phyloP scores from a whole-genome alignment of 2,113 vertebrate genomes.

The Myiagra hebetior region DNA sequence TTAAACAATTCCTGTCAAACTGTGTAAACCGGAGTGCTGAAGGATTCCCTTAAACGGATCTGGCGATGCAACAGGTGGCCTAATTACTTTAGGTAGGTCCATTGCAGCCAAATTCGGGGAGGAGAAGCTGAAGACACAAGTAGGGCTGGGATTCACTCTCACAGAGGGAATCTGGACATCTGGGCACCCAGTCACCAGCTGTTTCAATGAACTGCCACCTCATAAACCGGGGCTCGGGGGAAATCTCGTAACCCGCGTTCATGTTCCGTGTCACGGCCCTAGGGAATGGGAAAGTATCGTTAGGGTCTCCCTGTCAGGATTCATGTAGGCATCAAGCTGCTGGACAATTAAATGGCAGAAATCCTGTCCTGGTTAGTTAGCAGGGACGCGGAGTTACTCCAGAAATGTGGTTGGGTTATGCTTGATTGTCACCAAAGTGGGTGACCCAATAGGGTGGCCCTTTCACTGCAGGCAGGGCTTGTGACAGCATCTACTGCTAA shows the following conservation, averaged over 20 bases:
- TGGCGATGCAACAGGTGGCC: conserved; percentile 12
- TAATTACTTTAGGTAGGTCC: conserved; percentile 27
- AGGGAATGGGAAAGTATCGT: not conserved
- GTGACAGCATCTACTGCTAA: not conserved
- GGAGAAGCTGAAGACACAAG: not conserved
- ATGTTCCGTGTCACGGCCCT: rapidly evolving
- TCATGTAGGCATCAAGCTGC: not conserved
- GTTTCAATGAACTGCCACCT: not conserved
- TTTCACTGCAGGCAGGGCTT: not conserved
- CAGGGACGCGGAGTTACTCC: not conserved
- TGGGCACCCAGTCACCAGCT: not conserved
- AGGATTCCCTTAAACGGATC: not conserved
- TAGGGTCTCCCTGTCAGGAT: not conserved
- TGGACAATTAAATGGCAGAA: not conserved
- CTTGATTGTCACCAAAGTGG: not conserved
- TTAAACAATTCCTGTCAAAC: conserved; percentile 40
- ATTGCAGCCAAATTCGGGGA: not conserved
- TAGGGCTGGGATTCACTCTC: not conserved
- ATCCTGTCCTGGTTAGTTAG: not conserved
- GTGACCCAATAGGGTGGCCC: not conserved
- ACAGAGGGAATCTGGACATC: not conserved
- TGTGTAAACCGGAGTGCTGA: not conserved
- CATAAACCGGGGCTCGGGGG: not conserved
- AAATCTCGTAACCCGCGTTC: rapidly evolving
- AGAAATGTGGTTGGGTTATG: not conserved